These are phyloP conservation scores for Halisarca cf. caerulea DNA, from an alignment of 37 sponge, comb jelly and placozoan genomes.

Conservation along the genomic window DNA sequence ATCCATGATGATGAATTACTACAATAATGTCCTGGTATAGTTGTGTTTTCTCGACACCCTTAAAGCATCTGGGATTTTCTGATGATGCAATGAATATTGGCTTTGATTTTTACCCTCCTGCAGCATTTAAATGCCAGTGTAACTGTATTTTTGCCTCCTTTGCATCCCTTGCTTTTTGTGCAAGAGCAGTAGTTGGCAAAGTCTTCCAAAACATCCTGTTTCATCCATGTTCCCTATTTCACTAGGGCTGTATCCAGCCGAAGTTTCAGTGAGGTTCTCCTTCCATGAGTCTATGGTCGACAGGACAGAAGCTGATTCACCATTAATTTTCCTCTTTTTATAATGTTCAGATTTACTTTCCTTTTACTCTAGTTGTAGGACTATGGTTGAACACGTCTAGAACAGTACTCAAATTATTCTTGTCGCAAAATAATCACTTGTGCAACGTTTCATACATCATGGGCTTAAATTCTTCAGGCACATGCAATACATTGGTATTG, in stretches of 20 bases:
- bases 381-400: too few relatives aligned
- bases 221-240: slow-evolving; percentile 55
- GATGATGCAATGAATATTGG: slow-evolving; percentile 74
- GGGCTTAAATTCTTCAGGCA: too few relatives aligned
- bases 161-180: slow-evolving; percentile 59
- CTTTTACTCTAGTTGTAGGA: too few relatives aligned
- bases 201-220: slow-evolving; percentile 59
- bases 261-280: slow-evolving; percentile 53
- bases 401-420: too few relatives aligned
- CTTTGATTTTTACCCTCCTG: slow-evolving; percentile 46
- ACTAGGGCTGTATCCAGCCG: slow-evolving; percentile 12
- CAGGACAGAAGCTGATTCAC: slow-evolving; percentile 58
- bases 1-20: slow-evolving; percentile 63
- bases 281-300: slow-evolving; percentile 55
- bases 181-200: slow-evolving; percentile 56
- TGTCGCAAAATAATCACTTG: too few relatives aligned
- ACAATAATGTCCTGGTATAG: slow-evolving; percentile 72
- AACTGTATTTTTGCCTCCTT: slow-evolving; percentile 43
- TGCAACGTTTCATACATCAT: too few relatives aligned
- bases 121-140: slow-evolving; percentile 57
- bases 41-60: slow-evolving; percentile 37
- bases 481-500: too few relatives aligned
- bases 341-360: slow-evolving; percentile 59
- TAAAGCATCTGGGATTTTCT: slow-evolving; percentile 66
- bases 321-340: slow-evolving; percentile 60